Conservation (phyloP, 2,113 vertebrate species). For the Aleadryas rufinucha region DNA sequence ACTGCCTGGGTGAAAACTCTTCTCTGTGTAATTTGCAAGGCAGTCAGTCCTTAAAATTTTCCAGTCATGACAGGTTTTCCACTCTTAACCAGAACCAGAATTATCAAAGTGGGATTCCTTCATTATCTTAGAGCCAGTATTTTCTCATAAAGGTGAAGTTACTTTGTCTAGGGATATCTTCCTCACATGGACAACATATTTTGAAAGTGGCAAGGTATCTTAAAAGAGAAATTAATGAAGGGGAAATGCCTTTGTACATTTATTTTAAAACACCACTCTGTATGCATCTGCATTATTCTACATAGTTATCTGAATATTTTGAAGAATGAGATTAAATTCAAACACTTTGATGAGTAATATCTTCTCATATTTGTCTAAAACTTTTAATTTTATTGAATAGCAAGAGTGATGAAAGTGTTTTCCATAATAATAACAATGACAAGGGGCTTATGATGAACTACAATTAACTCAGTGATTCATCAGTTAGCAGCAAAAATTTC, state of each 20-base stretch:
- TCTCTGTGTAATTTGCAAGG: background rate
- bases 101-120: background rate
- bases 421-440: conserved; percentile 82
- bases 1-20: background rate
- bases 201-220: background rate
- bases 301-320: conserved; percentile 54
- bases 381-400: conserved; percentile 72
- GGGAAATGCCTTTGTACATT: background rate
- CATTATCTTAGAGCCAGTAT: background rate
- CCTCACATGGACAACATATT: background rate
- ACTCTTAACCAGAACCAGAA: background rate
- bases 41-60: background rate
- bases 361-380: conserved; percentile 70
- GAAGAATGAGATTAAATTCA: conserved; percentile 71
- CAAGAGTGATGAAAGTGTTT: conserved; percentile 76
- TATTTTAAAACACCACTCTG: conserved; percentile 54
- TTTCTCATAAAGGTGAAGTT: background rate
- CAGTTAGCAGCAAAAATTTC: conserved; percentile 71
- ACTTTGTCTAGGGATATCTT: background rate
- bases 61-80: background rate
- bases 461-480: conserved; percentile 81
- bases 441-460: conserved; percentile 77
- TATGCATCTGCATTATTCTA: conserved; percentile 14
- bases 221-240: background rate
- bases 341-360: conserved; percentile 73